phyloP scores from a whole-genome alignment of 2,888 invertebrate species.

The Dicycla oo region DNA sequence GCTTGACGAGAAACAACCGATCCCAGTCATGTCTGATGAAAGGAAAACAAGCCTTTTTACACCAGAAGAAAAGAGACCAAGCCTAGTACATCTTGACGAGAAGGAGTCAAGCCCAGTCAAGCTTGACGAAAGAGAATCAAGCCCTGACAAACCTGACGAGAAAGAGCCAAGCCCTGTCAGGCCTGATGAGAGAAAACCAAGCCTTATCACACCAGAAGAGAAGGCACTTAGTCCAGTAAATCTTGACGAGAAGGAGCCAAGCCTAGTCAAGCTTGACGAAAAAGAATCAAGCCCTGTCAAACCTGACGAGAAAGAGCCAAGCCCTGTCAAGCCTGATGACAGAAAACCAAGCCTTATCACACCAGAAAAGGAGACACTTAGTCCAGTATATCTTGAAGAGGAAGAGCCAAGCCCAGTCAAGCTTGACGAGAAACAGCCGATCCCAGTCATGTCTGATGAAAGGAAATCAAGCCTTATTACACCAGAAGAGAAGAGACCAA shows the following conservation, averaged over 20 bases:
- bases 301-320: slow-evolving; percentile 3
- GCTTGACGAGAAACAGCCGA: fast-evolving
- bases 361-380: not conserved
- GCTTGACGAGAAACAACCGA: slow-evolving; percentile 25
- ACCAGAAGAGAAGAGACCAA: too few relatives aligned
- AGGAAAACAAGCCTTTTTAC: slow-evolving; percentile 10
- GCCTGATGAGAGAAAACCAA: slow-evolving; percentile 1
- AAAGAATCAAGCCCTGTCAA: too few relatives aligned
- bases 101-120: not conserved
- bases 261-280: too few relatives aligned
- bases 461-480: too few relatives aligned
- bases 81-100: not conserved
- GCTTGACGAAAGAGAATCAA: not conserved
- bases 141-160: slow-evolving; percentile 6
- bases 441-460: too few relatives aligned
- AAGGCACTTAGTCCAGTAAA: slow-evolving; percentile 22
- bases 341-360: not conserved
- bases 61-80: not conserved
- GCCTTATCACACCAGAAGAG: not conserved
- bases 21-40: slow-evolving; percentile 22
- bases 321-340: not conserved
- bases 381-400: not conserved
- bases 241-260: not conserved
- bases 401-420: not conserved
- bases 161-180: not conserved